These are phyloP conservation scores for Emmelina monodactyla DNA, from an alignment of 2,888 invertebrate species.

Conservation along the genomic window DNA sequence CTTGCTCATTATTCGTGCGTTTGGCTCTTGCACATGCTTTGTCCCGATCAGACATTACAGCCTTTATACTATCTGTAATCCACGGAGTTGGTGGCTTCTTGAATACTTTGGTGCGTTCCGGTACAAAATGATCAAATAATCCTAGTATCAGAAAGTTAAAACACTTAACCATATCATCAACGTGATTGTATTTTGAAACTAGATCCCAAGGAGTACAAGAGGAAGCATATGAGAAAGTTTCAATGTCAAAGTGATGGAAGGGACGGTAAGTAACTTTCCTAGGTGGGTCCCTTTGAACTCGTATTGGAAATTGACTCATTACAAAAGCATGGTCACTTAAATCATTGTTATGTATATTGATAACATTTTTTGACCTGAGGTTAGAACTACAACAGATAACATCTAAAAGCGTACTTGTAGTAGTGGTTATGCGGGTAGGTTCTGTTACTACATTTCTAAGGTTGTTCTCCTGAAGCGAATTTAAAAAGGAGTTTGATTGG, in stretches of 20 bases:
- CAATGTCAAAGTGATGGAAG: background rate
- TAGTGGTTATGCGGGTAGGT: background rate
- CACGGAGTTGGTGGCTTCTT: slow-evolving; percentile 6
- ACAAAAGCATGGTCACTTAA: slow-evolving; percentile 2
- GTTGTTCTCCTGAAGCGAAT: background rate
- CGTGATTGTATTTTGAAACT: no score
- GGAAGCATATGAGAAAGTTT: slow-evolving; percentile 1
- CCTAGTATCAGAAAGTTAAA: background rate
- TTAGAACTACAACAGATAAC: no score
- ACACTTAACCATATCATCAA: no score
- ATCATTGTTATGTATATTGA: background rate
- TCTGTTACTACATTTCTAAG: background rate
- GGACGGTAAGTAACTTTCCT: slow-evolving; percentile 1
- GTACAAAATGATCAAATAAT: slow-evolving; percentile 7
- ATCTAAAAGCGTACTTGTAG: background rate
- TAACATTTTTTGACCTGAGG: background rate
- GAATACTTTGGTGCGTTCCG: slow-evolving; percentile 1
- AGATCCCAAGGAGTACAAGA: no score
- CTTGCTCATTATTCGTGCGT: no score
- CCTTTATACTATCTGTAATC: slow-evolving; percentile 8
- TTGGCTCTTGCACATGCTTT: slow-evolving; percentile 4
- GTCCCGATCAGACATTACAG: slow-evolving; percentile 7
- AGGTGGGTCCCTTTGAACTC: background rate
- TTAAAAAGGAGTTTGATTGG: background rate
- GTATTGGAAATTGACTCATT: background rate